phyloP scores from a whole-genome alignment of 2,113 vertebrate species.

The Ictidomys tridecemlineatus region DNA sequence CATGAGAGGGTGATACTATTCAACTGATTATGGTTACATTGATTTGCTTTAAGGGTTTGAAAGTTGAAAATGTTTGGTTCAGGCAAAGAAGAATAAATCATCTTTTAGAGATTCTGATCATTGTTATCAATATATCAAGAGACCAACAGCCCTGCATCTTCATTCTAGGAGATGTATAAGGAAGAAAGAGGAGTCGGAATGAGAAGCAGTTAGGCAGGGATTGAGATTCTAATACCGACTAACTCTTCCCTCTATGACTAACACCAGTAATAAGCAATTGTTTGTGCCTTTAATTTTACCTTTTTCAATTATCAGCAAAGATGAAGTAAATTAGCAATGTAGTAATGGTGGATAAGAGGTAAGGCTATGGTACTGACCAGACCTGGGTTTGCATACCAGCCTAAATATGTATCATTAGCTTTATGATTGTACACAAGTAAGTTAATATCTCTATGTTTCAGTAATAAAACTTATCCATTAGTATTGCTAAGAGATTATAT shows the following conservation, averaged over 20 bases:
- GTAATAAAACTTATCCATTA: not conserved
- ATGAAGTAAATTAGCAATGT: not conserved
- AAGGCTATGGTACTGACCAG: not conserved
- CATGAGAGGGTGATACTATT: not conserved
- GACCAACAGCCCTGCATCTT: not conserved
- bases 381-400: not conserved
- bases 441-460: not conserved
- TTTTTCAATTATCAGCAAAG: slow-evolving; percentile 8
- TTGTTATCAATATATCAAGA: not conserved
- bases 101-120: not conserved
- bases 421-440: slow-evolving; percentile 21
- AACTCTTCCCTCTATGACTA: not conserved
- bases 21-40: not conserved
- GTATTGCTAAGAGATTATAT: slow-evolving; percentile 9
- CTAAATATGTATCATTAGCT: not conserved
- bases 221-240: slow-evolving; percentile 3
- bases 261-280: not conserved
- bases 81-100: slow-evolving; percentile 15
- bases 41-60: slow-evolving; percentile 36
- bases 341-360: not conserved
- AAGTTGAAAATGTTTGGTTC: slow-evolving; percentile 38
- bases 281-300: slow-evolving; percentile 16
- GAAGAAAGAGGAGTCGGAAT: slow-evolving; percentile 39
- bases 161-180: not conserved
- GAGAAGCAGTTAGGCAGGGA: not conserved